phyloP scores from a whole-genome alignment of 2,113 vertebrate species.

The Pygoscelis adeliae region DNA sequence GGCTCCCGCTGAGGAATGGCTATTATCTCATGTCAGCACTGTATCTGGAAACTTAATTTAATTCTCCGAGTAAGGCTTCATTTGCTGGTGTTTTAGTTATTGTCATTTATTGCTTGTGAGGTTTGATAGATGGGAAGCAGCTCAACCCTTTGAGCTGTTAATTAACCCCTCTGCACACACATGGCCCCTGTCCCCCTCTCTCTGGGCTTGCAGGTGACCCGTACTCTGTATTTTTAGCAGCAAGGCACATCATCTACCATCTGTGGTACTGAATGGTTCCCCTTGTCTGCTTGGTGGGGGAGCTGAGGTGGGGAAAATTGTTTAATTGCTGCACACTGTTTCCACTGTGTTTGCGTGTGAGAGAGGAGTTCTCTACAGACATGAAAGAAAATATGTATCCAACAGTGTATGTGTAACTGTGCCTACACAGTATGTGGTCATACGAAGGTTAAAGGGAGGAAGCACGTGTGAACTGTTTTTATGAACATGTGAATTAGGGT shows the following conservation, averaged over 20 bases:
- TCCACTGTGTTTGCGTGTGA: background rate
- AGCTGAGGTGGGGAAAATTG: constrained; percentile 24
- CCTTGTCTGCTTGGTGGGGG: constrained; percentile 12
- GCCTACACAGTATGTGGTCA: background rate
- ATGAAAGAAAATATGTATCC: background rate
- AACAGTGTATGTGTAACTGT: background rate
- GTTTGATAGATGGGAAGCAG: constrained; percentile 58
- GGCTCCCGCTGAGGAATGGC: constrained; percentile 27
- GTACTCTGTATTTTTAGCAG: constrained; percentile 47
- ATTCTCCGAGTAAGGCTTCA: constrained; percentile 55
- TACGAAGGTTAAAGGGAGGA: background rate
- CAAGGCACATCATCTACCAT: constrained; percentile 37
- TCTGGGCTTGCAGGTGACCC: background rate
- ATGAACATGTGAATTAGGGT: background rate
- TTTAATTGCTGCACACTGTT: constrained; percentile 44
- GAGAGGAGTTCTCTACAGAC: background rate
- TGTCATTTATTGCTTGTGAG: constrained; percentile 63
- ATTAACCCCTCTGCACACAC: constrained; percentile 62
- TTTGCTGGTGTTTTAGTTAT: constrained; percentile 67
- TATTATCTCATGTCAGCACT: constrained; percentile 41
- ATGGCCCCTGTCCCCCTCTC: constrained; percentile 8
- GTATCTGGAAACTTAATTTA: constrained; percentile 65
- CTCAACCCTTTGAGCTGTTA: constrained; percentile 69
- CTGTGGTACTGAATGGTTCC: constrained; percentile 35
- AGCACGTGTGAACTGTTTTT: background rate